Evolutionary conservation across 2,797 vertebrate genomes (phyloP).

Genomic region (Epinephelus awoara): DNA sequence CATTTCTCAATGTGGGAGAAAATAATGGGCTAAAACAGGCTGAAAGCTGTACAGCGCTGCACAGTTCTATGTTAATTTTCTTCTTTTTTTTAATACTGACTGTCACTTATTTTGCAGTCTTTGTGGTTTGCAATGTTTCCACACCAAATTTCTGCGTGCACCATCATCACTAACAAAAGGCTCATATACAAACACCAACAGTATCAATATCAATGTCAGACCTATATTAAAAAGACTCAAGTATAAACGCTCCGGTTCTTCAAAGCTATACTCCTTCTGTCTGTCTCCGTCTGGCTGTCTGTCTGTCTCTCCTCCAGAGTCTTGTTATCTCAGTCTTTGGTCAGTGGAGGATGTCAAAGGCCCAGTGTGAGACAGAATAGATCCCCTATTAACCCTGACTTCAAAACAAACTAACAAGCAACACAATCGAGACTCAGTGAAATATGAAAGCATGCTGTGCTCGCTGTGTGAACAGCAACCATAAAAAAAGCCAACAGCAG

Average conservation of each 20-base stretch:
- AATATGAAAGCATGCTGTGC: constrained; percentile 32
- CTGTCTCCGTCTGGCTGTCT: constrained; percentile 1
- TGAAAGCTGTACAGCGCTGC: background rate
- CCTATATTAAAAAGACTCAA: constrained; percentile 7
- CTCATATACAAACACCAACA: background rate
- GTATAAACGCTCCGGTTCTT: constrained; percentile 10
- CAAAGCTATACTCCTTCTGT: background rate
- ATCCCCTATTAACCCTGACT: constrained; percentile 63
- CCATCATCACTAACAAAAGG: background rate
- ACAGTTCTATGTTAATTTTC: background rate
- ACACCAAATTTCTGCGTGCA: background rate
- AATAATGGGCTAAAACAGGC: background rate
- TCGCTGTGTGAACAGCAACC: constrained; percentile 1
- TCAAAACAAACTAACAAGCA: constrained; percentile 75
- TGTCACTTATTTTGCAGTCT: background rate
- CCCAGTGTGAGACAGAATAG: constrained; percentile 44
- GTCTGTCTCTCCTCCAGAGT: constrained; percentile 62
- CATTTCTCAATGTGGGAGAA: background rate
- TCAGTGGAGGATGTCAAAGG: constrained; percentile 71
- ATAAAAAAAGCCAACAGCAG: background rate
- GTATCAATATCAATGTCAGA: constrained; percentile 8
- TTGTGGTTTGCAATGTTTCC: background rate
- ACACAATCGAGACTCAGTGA: constrained; percentile 26
- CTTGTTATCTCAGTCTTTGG: constrained; percentile 75
- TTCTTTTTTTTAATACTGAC: background rate